Evolutionary conservation across 2,888 invertebrate species (phyloP).

Genomic region (Apamea monoglypha): DNA sequence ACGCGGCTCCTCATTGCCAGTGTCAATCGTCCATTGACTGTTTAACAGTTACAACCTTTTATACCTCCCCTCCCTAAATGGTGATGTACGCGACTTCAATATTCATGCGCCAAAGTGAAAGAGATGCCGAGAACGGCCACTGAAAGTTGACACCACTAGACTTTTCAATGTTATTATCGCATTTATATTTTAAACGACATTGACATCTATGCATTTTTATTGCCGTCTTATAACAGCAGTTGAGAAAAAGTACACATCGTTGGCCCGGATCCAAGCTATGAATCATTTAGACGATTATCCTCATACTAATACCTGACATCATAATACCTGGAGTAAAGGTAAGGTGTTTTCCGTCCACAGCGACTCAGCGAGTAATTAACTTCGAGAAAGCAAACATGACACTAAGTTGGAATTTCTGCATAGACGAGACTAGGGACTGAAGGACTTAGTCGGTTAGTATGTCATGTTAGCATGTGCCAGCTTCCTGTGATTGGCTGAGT

Average conservation of each 20-base stretch:
- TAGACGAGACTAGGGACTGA: constrained; percentile 75
- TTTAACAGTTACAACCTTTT: constrained; percentile 87
- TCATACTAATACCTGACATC: constrained; percentile 29
- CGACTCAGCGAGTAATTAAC: constrained; percentile 73
- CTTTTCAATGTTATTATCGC: constrained; percentile 58
- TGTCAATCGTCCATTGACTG: constrained; percentile 86
- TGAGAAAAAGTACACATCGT: constrained; percentile 27
- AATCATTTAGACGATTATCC: constrained; percentile 56
- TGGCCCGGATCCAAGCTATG: constrained; percentile 59
- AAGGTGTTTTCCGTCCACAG: constrained; percentile 61
- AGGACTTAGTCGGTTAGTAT: constrained; percentile 84
- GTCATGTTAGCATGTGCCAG: constrained; percentile 71
- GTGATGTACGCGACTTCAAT: constrained; percentile 82
- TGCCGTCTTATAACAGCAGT: constrained; percentile 29
- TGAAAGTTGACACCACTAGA: constrained; percentile 66
- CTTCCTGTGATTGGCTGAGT: constrained; percentile 68
- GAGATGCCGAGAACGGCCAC: constrained; percentile 69
- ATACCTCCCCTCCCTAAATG: constrained; percentile 78
- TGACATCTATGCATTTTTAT: constrained; percentile 50
- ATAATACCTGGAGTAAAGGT: constrained; percentile 32
- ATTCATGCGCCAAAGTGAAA: constrained; percentile 85
- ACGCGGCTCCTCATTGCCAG: constrained; percentile 83
- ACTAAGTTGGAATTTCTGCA: constrained; percentile 78
- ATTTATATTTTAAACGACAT: constrained; percentile 48
- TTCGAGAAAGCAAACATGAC: constrained; percentile 77